Conservation (phyloP, 2,888 invertebrate genomes). For the Sipha maydis region DNA sequence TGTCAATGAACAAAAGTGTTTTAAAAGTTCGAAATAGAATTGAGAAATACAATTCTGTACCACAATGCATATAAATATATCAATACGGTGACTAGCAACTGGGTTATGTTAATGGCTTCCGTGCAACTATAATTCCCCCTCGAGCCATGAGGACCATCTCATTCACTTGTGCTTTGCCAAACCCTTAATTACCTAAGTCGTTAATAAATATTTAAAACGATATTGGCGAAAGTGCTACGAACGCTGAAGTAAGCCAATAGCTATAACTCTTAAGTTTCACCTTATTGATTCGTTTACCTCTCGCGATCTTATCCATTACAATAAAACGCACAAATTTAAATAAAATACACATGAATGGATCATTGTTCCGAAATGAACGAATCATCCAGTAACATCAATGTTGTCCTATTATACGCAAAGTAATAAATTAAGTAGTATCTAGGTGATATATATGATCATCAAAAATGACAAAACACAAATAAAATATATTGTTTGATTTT, state of each 20-base stretch:
- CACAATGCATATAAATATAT: neutral
- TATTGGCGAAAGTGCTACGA: constrained; percentile 25
- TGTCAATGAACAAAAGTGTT: neutral
- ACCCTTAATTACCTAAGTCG: constrained; percentile 34
- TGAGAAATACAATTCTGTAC: constrained; percentile 1
- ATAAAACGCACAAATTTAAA: neutral
- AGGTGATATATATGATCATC: neutral
- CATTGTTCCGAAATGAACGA: neutral
- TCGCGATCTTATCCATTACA: neutral
- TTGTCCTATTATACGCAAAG: neutral
- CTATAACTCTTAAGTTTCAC: neutral
- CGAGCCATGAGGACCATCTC: constrained; percentile 7
- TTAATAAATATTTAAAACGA: constrained; percentile 52
- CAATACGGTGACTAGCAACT: neutral
- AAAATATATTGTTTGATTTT: neutral
- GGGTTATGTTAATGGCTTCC: constrained; percentile 40
- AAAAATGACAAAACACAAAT: neutral
- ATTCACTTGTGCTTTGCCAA: constrained; percentile 3
- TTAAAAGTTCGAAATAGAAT: neutral
- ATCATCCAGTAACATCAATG: neutral
- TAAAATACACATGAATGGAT: neutral
- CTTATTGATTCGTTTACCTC: constrained; percentile 7
- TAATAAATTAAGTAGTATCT: neutral
- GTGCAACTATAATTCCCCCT: constrained; percentile 11
- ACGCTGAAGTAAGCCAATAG: neutral